These are phyloP conservation scores for Artibeus jamaicensis DNA, from an alignment of 2,797 vertebrate species.

Conservation along the genomic window DNA sequence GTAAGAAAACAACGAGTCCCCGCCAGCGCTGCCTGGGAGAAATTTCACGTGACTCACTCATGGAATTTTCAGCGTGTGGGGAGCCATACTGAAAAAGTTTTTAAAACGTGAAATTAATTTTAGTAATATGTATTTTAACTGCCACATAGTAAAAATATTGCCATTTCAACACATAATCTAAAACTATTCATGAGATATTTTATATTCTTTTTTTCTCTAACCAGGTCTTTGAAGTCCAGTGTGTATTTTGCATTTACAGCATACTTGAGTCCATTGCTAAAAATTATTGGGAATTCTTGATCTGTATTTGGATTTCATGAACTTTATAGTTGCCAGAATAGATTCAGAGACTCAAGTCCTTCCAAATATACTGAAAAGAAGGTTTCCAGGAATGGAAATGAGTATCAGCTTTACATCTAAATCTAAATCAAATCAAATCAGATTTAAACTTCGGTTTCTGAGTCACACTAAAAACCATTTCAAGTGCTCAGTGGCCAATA, in stretches of 20 bases:
- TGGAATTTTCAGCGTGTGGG: background rate
- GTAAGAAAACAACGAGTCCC: background rate
- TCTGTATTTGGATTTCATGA: background rate
- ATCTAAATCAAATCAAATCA: background rate
- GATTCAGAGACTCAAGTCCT: background rate
- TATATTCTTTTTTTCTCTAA: background rate
- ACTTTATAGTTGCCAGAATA: background rate
- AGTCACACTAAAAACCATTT: background rate
- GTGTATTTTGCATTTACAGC: background rate
- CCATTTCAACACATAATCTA: background rate
- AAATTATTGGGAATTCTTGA: background rate
- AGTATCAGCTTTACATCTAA: background rate
- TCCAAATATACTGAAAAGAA: background rate
- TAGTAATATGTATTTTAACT: background rate
- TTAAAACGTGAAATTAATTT: background rate
- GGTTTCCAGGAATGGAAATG: background rate
- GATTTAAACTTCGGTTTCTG: background rate
- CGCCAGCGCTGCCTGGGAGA: background rate
- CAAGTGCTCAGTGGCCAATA: background rate
- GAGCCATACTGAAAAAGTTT: background rate
- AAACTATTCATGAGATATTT: background rate
- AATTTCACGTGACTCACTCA: background rate
- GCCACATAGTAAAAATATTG: background rate
- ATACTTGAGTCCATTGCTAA: background rate
- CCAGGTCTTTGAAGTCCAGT: background rate